A percentile compares a stretch with the other conserved stretches of the same genome.
phyloP scores from a whole-genome alignment of 2,888 invertebrate species.

The Zygogramma bicolorata region DNA sequence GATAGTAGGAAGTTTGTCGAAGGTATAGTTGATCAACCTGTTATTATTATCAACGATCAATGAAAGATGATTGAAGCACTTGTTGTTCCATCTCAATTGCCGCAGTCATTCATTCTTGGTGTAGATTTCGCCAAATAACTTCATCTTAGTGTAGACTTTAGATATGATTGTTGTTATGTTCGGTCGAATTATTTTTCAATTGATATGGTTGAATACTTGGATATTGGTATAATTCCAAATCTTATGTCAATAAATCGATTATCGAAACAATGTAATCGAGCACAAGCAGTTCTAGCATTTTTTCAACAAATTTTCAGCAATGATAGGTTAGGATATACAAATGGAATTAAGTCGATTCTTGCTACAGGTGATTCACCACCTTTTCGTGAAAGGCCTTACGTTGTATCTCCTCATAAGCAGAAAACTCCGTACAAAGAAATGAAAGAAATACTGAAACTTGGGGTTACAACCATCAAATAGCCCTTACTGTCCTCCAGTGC shows the following conservation, averaged over 20 bases:
- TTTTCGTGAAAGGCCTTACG: slow-evolving; percentile 19
- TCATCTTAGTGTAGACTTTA: slow-evolving; percentile 6
- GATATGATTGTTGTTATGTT: neutral
- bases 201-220: neutral
- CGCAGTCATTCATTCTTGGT: slow-evolving; percentile 30
- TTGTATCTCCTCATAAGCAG: slow-evolving; percentile 33
- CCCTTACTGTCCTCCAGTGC: slow-evolving; percentile 26
- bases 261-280: neutral
- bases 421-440: slow-evolving; percentile 31
- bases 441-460: slow-evolving; percentile 31
- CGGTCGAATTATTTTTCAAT: neutral
- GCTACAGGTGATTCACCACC: slow-evolving; percentile 30
- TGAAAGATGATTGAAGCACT: slow-evolving; percentile 22
- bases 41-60: slow-evolving; percentile 6
- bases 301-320: slow-evolving; percentile 29
- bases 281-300: slow-evolving; percentile 12
- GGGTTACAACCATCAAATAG: slow-evolving; percentile 27
- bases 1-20: slow-evolving; percentile 18
- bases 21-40: slow-evolving; percentile 27
- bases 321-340: slow-evolving; percentile 27
- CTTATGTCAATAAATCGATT: neutral
- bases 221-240: neutral
- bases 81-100: slow-evolving; percentile 32
- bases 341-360: slow-evolving; percentile 21
- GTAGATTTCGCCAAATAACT: slow-evolving; percentile 24